phyloP scores from a whole-genome alignment of 2,888 invertebrate genomes.

The Lymantria monacha region DNA sequence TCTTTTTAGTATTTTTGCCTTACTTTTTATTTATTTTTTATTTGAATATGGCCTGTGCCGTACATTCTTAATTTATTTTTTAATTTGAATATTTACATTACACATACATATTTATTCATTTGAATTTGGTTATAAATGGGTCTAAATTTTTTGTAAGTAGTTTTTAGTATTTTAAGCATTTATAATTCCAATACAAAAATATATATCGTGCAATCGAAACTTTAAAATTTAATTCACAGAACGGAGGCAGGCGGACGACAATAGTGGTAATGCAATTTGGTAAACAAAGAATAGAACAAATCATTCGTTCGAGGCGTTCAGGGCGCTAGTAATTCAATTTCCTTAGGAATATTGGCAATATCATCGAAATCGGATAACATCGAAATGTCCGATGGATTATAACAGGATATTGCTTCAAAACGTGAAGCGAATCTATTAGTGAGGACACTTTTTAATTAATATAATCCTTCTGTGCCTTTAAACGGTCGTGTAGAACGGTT shows the following conservation, averaged over 20 bases:
- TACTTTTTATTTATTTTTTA: no score
- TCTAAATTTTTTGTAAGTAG: no score
- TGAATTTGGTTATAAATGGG: no score
- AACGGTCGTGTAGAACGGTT: conserved; percentile 20
- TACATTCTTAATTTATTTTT: no score
- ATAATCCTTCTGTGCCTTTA: conserved; percentile 31
- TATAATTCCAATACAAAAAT: not conserved
- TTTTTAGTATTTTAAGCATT: no score
- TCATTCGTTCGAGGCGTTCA: conserved; percentile 12
- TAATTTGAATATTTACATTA: no score
- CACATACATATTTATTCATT: no score
- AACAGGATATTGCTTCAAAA: conserved; percentile 51
- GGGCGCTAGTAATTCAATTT: conserved; percentile 50
- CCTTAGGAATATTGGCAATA: conserved; percentile 56
- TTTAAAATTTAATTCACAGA: not conserved
- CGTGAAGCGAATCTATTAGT: conserved; percentile 51
- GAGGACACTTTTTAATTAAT: conserved; percentile 56
- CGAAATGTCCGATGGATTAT: conserved; percentile 47
- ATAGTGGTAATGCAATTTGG: not conserved
- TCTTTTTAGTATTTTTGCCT: no score
- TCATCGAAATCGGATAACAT: conserved; percentile 49
- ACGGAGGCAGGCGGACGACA: not conserved
- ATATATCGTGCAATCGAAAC: not conserved
- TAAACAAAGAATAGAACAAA: conserved; percentile 6
- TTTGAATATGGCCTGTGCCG: no score